phyloP scores from a whole-genome alignment of 2,888 invertebrate genomes.

The Limnephilus lunatus region DNA sequence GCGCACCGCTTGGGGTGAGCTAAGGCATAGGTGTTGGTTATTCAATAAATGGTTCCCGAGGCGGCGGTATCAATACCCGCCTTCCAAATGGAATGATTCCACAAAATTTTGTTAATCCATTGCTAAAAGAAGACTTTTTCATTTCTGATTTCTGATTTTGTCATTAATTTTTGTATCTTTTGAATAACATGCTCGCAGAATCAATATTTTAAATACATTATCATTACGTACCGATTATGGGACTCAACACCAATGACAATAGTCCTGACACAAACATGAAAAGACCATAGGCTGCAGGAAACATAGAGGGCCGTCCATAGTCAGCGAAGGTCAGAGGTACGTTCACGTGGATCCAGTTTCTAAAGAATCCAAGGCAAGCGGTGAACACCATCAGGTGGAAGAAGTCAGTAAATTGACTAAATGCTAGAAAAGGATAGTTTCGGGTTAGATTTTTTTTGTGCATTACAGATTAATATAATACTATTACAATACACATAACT shows the following conservation, averaged over 20 bases:
- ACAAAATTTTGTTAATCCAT: background rate
- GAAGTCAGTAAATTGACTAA: conserved; percentile 74
- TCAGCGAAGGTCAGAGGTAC: conserved; percentile 85
- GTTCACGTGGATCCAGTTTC: conserved; percentile 84
- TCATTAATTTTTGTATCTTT: no score
- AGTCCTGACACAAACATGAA: conserved; percentile 85
- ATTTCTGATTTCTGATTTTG: background rate
- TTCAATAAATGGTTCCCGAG: no score
- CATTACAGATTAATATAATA: no score
- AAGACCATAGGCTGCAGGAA: conserved; percentile 85
- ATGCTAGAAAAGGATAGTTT: conserved; percentile 72
- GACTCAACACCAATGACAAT: conserved; percentile 82
- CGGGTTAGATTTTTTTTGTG: background rate
- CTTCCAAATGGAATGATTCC: background rate
- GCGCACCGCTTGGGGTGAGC: no score
- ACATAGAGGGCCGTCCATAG: conserved; percentile 81
- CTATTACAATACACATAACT: no score
- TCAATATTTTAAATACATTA: background rate
- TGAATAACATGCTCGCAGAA: background rate
- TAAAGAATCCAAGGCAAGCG: conserved; percentile 81
- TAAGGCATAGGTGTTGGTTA: no score
- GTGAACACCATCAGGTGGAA: conserved; percentile 79
- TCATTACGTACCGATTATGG: conserved; percentile 79
- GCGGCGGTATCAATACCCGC: no score
- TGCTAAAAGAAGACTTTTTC: background rate